Conservation (phyloP, 1,140 invertebrate genomes). For the Drosophila azteca region DNA sequence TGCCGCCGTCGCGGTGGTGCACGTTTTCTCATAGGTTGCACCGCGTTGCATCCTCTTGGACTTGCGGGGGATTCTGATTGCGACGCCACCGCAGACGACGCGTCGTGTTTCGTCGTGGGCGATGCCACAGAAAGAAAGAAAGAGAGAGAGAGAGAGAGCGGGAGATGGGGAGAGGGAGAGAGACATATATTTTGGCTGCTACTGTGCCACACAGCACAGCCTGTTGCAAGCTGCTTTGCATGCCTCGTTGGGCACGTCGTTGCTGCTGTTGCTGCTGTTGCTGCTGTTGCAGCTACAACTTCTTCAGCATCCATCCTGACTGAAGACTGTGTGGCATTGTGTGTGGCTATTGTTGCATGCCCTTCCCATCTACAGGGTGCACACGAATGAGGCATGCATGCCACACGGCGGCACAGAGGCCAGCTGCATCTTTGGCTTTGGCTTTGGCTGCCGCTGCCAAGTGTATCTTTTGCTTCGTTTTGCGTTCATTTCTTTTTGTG, state of each 20-base stretch:
- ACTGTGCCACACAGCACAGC: conserved; percentile 61
- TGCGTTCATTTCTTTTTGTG: too few species aligned
- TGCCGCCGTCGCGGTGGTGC: conserved; percentile 17
- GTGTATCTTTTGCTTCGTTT: too few species aligned
- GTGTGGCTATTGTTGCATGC: conserved; percentile 35
- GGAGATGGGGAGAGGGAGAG: conserved; percentile 6
- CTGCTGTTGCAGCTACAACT: conserved; percentile 50
- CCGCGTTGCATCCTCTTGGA: conserved; percentile 15
- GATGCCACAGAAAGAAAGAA: conserved; percentile 28
- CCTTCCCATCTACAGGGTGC: too few species aligned
- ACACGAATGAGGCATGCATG: too few species aligned
- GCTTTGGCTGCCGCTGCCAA: too few species aligned
- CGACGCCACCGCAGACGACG: conserved; percentile 58
- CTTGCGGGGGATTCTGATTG: conserved; percentile 56
- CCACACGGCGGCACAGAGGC: too few species aligned
- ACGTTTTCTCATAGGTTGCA: conserved; percentile 32
- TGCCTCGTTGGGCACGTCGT: conserved; percentile 67
- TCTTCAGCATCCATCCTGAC: conserved; percentile 48
- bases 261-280: conserved; percentile 26
- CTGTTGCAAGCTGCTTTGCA: conserved; percentile 52
- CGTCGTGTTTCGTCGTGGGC: conserved; percentile 77
- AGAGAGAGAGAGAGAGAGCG: not conserved
- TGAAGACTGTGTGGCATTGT: conserved; percentile 50
- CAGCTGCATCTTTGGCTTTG: too few species aligned
- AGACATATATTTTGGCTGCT: conserved; percentile 78